A percentile compares a stretch with the other conserved stretches of the same genome.
Evolutionary conservation across 1,140 invertebrate genomes (phyloP).

Genomic region (Pentalonia nigronervosa): DNA sequence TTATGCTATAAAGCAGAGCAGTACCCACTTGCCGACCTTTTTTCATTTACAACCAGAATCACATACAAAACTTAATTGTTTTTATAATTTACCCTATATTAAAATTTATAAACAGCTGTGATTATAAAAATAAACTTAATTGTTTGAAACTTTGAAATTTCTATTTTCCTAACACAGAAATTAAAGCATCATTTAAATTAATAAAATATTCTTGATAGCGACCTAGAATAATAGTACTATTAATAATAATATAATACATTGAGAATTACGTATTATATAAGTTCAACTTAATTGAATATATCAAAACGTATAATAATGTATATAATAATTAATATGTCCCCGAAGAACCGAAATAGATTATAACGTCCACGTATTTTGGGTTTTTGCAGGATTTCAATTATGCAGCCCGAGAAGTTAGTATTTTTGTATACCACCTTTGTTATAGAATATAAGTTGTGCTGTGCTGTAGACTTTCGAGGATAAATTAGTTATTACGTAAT

Average conservation of each 20-base stretch:
- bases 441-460: background rate
- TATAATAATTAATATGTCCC: background rate
- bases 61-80: background rate
- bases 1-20: no score
- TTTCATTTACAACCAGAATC: background rate
- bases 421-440: background rate
- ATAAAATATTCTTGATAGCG: background rate
- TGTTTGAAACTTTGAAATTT: background rate
- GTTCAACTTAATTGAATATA: background rate
- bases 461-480: background rate
- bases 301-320: background rate
- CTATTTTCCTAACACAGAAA: background rate
- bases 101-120: background rate
- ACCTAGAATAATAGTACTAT: background rate
- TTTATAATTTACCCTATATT: background rate
- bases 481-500: background rate
- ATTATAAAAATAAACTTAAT: background rate
- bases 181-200: background rate
- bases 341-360: slow-evolving; percentile 3
- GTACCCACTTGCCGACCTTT: background rate
- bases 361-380: background rate
- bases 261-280: background rate
- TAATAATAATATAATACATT: background rate
- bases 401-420: background rate
- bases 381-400: background rate